Percentiles rank a stretch among this genome's conserved stretches.
Conservation (phyloP, 2,797 vertebrate genomes). For the Molossus molossus region DNA sequence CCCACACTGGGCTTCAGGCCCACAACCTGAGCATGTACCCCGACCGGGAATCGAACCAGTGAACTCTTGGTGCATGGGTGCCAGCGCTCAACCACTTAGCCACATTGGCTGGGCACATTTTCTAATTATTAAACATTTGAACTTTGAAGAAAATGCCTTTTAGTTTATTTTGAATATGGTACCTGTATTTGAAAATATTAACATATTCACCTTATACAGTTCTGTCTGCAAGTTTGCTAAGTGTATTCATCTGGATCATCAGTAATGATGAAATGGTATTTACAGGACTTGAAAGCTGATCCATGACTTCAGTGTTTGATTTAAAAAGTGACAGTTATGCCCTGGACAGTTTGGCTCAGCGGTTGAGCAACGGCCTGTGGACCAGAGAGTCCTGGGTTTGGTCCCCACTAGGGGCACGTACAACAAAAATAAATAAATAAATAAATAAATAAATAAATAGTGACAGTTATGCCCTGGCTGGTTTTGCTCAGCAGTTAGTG, state of each 20-base stretch:
- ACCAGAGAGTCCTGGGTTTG: too few relatives aligned
- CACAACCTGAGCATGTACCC: too few relatives aligned
- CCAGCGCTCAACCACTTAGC: too few relatives aligned
- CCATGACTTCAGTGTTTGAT: slow-evolving; percentile 19
- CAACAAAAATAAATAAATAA: too few relatives aligned
- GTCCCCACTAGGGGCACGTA: too few relatives aligned
- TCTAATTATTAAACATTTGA: slow-evolving; percentile 46
- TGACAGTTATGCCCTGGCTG: neutral
- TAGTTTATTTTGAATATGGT: neutral
- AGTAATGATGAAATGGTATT: slow-evolving; percentile 16
- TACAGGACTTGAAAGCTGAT: neutral
- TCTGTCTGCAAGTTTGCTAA: slow-evolving; percentile 8
- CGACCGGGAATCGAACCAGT: too few relatives aligned
- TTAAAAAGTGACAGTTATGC: neutral
- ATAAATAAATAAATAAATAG: neutral
- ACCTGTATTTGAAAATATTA: neutral
- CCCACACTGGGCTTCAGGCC: too few relatives aligned
- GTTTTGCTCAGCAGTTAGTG: too few relatives aligned
- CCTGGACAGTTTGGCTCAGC: too few relatives aligned
- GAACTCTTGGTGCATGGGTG: too few relatives aligned
- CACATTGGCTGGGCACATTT: neutral
- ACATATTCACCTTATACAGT: neutral
- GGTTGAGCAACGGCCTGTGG: too few relatives aligned
- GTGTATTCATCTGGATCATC: slow-evolving; percentile 4
- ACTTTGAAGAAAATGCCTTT: slow-evolving; percentile 25